Evolutionary conservation across 2,888 invertebrate species (phyloP).

Genomic region (Dryadula phaetusa): DNA sequence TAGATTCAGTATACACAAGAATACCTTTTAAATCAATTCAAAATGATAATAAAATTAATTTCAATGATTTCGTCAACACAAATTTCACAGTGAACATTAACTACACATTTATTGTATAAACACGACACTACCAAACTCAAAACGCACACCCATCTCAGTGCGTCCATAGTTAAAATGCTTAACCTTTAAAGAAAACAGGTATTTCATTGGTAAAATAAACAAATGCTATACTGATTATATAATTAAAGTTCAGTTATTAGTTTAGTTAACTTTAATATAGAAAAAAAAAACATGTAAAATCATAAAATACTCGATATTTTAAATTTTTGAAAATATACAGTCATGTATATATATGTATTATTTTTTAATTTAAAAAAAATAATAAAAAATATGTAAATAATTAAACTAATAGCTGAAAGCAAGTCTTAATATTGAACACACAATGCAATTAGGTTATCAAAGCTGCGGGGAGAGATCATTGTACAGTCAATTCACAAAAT

Average conservation of each 20-base stretch:
- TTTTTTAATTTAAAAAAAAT: no score
- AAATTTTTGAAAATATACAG: neutral
- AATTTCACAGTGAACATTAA: neutral
- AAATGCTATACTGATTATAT: neutral
- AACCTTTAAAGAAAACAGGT: neutral
- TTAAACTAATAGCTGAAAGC: constrained; percentile 1
- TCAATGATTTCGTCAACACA: constrained; percentile 1
- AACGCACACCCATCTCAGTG: neutral
- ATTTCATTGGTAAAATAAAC: constrained; percentile 3
- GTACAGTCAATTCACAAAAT: constrained; percentile 9
- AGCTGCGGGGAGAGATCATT: constrained; percentile 1
- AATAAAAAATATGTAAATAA: neutral
- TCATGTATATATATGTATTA: neutral
- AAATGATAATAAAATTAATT: neutral
- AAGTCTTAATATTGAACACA: constrained; percentile 5
- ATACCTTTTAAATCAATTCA: neutral
- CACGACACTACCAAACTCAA: neutral
- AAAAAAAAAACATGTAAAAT: neutral
- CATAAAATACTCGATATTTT: neutral
- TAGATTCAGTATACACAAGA: constrained; percentile 33
- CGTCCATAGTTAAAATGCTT: neutral
- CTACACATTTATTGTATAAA: neutral
- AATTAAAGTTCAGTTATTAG: constrained; percentile 1
- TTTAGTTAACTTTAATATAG: neutral
- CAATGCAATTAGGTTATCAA: neutral